Evolutionary conservation across 2,888 invertebrate genomes (phyloP).

Genomic region (Ectemnius lituratus): DNA sequence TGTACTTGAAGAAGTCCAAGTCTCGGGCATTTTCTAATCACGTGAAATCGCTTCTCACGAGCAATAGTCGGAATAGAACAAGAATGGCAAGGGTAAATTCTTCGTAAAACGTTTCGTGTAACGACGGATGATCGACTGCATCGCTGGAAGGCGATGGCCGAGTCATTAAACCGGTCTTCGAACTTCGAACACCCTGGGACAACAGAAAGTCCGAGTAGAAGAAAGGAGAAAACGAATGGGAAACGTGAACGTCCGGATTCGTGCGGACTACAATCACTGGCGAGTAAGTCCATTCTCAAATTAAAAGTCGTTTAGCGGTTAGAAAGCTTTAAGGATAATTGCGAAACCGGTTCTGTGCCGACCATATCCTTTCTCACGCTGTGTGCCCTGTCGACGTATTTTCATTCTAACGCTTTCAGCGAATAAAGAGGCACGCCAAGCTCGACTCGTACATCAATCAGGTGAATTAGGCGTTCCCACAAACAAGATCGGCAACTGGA

Average conservation of each 20-base stretch:
- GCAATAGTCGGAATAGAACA: too few species aligned
- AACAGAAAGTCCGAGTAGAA: neutral
- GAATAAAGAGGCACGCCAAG: neutral
- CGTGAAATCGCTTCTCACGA: neutral
- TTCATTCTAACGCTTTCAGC: constrained; percentile 3
- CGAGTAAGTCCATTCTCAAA: constrained; percentile 33
- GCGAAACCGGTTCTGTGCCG: constrained; percentile 44
- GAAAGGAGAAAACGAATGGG: neutral
- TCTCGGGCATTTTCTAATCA: too few species aligned
- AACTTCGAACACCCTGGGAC: too few species aligned
- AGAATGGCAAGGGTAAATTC: too few species aligned
- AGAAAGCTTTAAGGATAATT: constrained; percentile 48
- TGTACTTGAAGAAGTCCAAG: too few species aligned
- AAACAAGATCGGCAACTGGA: neutral
- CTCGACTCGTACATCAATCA: neutral
- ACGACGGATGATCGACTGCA: too few species aligned
- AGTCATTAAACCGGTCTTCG: too few species aligned
- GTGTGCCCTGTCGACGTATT: constrained; percentile 29
- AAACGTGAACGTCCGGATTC: constrained; percentile 21
- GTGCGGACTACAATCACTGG: constrained; percentile 17
- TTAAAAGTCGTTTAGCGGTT: constrained; percentile 47
- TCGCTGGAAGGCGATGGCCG: too few species aligned
- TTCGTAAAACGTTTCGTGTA: too few species aligned
- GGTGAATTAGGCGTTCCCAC: neutral
- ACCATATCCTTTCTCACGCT: constrained; percentile 44